These are phyloP conservation scores for Catamblyrhynchus diadema DNA, from an alignment of 2,797 vertebrate species.

Conservation along the genomic window DNA sequence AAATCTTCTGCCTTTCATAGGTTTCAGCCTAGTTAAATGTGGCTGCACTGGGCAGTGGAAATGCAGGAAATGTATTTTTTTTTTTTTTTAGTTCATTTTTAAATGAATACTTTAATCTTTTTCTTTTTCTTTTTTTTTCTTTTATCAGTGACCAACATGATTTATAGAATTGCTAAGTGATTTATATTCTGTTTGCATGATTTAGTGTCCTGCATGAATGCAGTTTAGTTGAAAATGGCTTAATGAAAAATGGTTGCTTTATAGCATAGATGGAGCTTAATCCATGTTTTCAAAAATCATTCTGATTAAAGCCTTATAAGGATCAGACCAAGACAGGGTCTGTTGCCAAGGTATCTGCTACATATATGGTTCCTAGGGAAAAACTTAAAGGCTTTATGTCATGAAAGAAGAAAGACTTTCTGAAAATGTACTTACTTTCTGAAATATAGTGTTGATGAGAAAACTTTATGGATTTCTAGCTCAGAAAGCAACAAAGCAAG, in stretches of 20 bases:
- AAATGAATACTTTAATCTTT: not conserved
- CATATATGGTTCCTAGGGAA: not conserved
- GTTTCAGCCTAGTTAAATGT: not conserved
- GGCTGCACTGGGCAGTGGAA: not conserved
- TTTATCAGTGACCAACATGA: slow-evolving; percentile 1
- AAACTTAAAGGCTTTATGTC: not conserved
- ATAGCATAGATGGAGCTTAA: slow-evolving; percentile 30
- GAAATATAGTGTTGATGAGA: not conserved
- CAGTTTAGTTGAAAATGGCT: slow-evolving; percentile 47
- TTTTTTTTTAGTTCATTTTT: not conserved
- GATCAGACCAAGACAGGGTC: slow-evolving; percentile 4
- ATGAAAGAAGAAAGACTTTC: not conserved
- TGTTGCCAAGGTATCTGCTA: slow-evolving; percentile 43
- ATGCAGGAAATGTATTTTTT: not conserved
- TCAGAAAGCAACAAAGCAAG: not conserved
- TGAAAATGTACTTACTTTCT: not conserved
- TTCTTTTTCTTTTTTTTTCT: not conserved
- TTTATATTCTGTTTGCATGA: slow-evolving; percentile 45
- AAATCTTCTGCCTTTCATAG: not conserved
- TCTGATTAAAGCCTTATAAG: slow-evolving; percentile 59
- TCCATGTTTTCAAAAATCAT: slow-evolving; percentile 47
- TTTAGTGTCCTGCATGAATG: slow-evolving; percentile 8
- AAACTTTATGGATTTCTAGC: not conserved
- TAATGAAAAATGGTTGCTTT: slow-evolving; percentile 61
- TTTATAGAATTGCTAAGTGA: slow-evolving; percentile 22